phyloP scores from a whole-genome alignment of 2,113 vertebrate species.

The Entelurus aequoreus region DNA sequence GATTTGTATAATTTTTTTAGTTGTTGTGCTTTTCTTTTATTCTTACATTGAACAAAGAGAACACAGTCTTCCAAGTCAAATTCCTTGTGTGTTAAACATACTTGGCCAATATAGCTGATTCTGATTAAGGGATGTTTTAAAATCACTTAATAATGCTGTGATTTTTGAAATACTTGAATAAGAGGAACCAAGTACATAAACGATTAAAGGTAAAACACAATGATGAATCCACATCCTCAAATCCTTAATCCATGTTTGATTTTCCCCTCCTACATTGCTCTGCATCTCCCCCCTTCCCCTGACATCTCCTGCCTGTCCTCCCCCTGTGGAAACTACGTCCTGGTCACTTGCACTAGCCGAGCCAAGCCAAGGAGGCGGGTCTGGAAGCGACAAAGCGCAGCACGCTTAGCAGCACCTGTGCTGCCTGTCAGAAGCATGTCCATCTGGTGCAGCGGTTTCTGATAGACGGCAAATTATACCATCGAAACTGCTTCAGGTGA shows the following conservation, averaged over 20 bases:
- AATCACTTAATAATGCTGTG: conserved; percentile 10
- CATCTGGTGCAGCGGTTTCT: conserved; percentile 94
- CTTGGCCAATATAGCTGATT: no score
- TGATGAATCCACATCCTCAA: conserved; percentile 51
- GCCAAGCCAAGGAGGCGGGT: conserved; percentile 20
- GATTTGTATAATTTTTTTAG: no score
- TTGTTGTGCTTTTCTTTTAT: no score
- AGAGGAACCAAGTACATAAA: conserved; percentile 8
- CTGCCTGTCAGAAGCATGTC: conserved; percentile 85
- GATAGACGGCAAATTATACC: conserved; percentile 88
- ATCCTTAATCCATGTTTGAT: conserved; percentile 68
- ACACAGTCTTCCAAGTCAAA: no score
- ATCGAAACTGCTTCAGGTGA: conserved; percentile 97
- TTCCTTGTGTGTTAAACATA: no score
- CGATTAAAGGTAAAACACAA: conserved; percentile 27
- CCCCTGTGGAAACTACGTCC: conserved; percentile 19
- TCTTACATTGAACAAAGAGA: no score
- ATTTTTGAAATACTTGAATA: background rate
- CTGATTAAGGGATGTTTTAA: conserved; percentile 12
- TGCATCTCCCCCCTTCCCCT: conserved; percentile 32
- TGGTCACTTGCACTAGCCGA: conserved; percentile 11
- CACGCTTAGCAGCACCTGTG: conserved; percentile 81
- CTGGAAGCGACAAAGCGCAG: conserved; percentile 29
- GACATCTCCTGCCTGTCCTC: conserved; percentile 26
- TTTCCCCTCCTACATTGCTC: conserved; percentile 44